Conservation (phyloP, 1,140 invertebrate genomes). For the Notospermus geniculatus region DNA sequence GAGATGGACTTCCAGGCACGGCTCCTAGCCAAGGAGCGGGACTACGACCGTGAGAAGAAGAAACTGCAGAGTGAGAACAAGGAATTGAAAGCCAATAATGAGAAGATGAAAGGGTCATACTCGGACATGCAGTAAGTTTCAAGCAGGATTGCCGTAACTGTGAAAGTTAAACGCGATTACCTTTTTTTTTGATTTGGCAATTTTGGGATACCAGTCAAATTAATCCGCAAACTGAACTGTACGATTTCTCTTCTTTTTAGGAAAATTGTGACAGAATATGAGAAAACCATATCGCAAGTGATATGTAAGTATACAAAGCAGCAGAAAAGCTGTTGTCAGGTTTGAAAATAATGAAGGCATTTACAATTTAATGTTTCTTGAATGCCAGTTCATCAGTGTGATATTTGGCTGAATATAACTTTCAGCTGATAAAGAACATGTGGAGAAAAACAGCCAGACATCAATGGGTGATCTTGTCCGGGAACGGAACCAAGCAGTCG, state of each 20-base stretch:
- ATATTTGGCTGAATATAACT: conserved; percentile 17
- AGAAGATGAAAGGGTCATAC: neutral
- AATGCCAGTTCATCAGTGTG: neutral
- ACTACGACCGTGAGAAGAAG: conserved; percentile 41
- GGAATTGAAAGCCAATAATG: neutral
- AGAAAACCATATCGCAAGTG: conserved; percentile 66
- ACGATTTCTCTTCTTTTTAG: conserved; percentile 47
- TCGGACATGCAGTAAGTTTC: too few relatives aligned
- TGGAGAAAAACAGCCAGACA: conserved; percentile 53
- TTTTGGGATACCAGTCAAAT: too few relatives aligned
- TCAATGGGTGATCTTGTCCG: conserved; percentile 58
- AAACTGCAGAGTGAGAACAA: conserved; percentile 22
- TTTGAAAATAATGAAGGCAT: too few relatives aligned
- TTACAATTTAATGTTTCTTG: too few relatives aligned
- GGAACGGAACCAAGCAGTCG: conserved; percentile 61
- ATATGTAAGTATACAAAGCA: conserved; percentile 57
- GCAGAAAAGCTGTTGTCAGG: conserved; percentile 30
- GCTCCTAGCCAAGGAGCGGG: conserved; percentile 52
- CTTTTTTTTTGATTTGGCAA: too few relatives aligned
- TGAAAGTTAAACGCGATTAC: too few relatives aligned
- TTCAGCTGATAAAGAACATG: conserved; percentile 60
- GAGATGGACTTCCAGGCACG: conserved; percentile 55
- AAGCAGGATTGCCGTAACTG: too few relatives aligned
- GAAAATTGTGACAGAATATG: conserved; percentile 65
- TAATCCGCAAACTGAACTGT: neutral